These are phyloP conservation scores for Eremophila alpestris DNA, from an alignment of 2,797 vertebrate genomes.

Conservation along the genomic window DNA sequence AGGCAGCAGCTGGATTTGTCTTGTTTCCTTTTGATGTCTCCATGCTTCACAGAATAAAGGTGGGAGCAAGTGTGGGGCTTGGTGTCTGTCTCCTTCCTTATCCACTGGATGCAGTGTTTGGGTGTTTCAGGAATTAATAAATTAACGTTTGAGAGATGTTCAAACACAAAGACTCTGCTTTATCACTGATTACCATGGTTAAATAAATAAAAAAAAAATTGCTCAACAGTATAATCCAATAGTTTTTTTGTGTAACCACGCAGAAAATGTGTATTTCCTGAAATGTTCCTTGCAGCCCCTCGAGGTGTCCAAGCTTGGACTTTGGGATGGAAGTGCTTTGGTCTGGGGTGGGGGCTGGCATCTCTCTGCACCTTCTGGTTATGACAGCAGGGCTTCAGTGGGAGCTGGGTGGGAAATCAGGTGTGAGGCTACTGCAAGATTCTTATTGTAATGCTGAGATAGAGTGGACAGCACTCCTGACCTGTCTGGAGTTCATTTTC, in stretches of 20 bases:
- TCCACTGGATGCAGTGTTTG: not conserved
- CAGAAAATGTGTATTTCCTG: rapidly evolving
- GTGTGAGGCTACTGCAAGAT: not conserved
- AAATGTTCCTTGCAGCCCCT: not conserved
- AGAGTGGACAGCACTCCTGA: too few species aligned
- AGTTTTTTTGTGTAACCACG: not conserved
- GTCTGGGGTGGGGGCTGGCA: not conserved
- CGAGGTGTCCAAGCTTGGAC: rapidly evolving
- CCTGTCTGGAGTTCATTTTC: rapidly evolving
- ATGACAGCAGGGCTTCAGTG: not conserved
- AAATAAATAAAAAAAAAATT: not conserved
- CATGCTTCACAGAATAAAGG: not conserved
- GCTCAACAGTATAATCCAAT: not conserved
- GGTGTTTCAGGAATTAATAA: not conserved
- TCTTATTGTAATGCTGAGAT: not conserved
- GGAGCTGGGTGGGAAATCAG: not conserved
- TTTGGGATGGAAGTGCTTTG: not conserved
- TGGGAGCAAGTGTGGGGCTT: not conserved
- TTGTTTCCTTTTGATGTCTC: not conserved
- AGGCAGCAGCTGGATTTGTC: not conserved
- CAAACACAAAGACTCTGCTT: not conserved
- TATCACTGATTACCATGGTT: not conserved
- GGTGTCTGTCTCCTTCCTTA: not conserved
- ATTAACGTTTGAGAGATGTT: not conserved
- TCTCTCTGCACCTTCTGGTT: not conserved